Evolutionary conservation across 92 coral and sea anemone species (phyloP).

Genomic region (Zoanthus gigantus): DNA sequence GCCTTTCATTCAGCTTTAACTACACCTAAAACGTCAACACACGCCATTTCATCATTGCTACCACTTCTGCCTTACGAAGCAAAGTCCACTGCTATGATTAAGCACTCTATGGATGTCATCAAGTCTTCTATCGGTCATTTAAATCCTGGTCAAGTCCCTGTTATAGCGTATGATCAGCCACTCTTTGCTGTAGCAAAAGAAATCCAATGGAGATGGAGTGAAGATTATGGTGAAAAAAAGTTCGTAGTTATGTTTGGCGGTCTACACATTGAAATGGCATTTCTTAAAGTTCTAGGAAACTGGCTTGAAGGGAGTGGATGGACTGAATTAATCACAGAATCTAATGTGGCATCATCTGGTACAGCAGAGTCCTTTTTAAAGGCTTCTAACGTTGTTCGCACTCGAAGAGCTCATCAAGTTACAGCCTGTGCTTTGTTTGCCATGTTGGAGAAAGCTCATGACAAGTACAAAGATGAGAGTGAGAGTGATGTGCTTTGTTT

Average conservation of each 20-base stretch:
- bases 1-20: slow-evolving; percentile 16
- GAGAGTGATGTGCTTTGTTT: neutral
- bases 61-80: slow-evolving; percentile 50
- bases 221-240: slow-evolving; percentile 42
- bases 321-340: neutral
- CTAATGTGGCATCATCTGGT: slow-evolving; percentile 5
- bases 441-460: slow-evolving; percentile 32
- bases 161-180: slow-evolving; percentile 47
- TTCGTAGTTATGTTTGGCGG: slow-evolving; percentile 54
- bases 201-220: slow-evolving; percentile 44
- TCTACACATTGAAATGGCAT: slow-evolving; percentile 50
- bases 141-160: slow-evolving; percentile 50
- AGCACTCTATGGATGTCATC: slow-evolving; percentile 48
- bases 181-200: slow-evolving; percentile 46
- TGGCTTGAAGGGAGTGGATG: slow-evolving; percentile 50
- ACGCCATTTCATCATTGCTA: slow-evolving; percentile 31
- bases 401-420: slow-evolving; percentile 40
- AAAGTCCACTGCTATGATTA: slow-evolving; percentile 45
- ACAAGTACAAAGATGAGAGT: slow-evolving; percentile 9
- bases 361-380: slow-evolving; percentile 62
- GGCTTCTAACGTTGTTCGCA: slow-evolving; percentile 51
- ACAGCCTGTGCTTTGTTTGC: slow-evolving; percentile 42
- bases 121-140: slow-evolving; percentile 31
- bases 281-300: slow-evolving; percentile 35
- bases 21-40: slow-evolving; percentile 14